Evolutionary conservation across 1,140 invertebrate genomes (phyloP), one percentile per base, ranked within the genome.

Genomic region (Zaprionus vittiger): DNA sequence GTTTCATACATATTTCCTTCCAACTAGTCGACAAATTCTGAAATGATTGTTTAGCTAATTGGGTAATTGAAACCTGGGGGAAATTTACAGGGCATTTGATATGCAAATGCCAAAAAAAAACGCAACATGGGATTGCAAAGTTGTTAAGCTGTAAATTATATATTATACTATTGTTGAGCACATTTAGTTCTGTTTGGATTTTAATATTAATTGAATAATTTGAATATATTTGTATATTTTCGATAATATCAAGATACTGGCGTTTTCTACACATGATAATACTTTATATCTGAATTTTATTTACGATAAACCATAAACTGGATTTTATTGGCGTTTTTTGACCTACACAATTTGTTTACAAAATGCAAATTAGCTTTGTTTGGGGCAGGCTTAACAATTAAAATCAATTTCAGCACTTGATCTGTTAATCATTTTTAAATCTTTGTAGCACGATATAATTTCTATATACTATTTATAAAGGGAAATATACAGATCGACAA

Each of bases 1-100:
- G 61, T 73, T 57, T 59, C 4, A 5, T 26, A 38, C n/a, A 66
- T 47, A 57, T 67, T 44, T 56, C 15, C 34, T 41, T 56, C 26
- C 55, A n/a, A 65, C 26, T 65, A 38, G 49, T 55, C 24, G 52
- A 56, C 15, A 57, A 56, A 31, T 66, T 66, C 64, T 44, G 41
- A 9, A 17, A 47, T 14, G 20, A 56, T 66, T 64, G 47, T 54
- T 24, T 66, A 44, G 55, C 55, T 66, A 41, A 41, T 66, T 44
- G 55, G 64, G 24, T 56, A 66, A 66, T 66, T 56, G 52, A 66
- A 44, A 55, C 41, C 7, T 56, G 34, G 31, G 34, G 41, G 17
- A 38, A 65, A 55, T 65, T 55, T 65, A 41, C 24, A 41, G 37
- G 34, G n/a, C 4, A 66, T 66, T 57, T 57, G 24, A 22, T 38